Conservation (phyloP, 2,113 vertebrate species). For the Coreoperca whiteheadi region DNA sequence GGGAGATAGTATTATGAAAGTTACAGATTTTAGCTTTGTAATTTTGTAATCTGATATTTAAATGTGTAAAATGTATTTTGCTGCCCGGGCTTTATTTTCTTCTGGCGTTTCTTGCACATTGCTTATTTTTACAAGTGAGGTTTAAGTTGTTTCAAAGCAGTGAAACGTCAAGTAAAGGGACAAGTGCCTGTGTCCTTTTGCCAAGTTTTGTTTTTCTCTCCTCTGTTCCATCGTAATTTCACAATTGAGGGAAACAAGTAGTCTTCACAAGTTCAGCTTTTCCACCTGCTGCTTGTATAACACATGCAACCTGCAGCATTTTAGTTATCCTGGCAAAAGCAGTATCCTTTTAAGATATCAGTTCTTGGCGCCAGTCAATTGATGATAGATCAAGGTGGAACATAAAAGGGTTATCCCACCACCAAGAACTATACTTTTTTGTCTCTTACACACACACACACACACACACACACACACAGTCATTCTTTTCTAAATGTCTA, state of each 20-base stretch:
- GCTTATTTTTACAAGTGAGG: background rate
- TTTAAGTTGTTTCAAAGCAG: background rate
- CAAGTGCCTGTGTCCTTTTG: too few relatives aligned
- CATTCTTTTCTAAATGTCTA: conserved; percentile 4
- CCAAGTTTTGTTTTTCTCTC: too few relatives aligned
- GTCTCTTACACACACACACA: background rate
- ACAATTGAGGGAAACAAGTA: background rate
- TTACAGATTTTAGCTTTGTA: background rate
- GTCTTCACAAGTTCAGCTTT: background rate
- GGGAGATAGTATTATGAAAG: background rate
- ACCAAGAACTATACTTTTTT: background rate
- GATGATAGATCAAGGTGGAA: background rate
- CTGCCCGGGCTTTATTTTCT: background rate
- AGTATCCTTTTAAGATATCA: background rate
- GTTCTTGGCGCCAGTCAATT: background rate
- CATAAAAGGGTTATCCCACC: conserved; percentile 10
- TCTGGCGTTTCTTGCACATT: too few relatives aligned
- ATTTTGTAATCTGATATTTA: background rate
- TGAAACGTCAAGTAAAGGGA: background rate
- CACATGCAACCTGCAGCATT: background rate
- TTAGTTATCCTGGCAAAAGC: background rate
- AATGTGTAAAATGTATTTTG: background rate
- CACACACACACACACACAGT: background rate
- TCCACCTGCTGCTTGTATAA: background rate
- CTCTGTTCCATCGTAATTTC: background rate